Conservation (phyloP, 1,140 invertebrate species). For the Drosophila asahinai region DNA sequence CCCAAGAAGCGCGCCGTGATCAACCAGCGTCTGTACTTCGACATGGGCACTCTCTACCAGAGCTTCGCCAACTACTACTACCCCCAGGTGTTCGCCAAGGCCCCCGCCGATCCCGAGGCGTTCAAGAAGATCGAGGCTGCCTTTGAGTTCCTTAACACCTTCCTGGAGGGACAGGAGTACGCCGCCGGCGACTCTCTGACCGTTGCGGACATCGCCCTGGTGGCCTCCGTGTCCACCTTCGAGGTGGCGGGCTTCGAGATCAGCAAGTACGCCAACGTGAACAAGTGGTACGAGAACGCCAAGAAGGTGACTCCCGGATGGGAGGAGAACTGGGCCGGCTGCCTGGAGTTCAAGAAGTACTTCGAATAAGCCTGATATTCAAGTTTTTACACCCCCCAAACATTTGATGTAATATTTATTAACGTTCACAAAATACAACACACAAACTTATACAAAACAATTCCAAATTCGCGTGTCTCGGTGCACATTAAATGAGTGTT, state of each 20-base stretch:
- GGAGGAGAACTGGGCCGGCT: slow-evolving; percentile 89
- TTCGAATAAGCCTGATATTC: slow-evolving; percentile 66
- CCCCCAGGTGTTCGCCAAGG: slow-evolving; percentile 89
- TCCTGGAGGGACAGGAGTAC: slow-evolving; percentile 88
- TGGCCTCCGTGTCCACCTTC: slow-evolving; percentile 88
- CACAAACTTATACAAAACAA: slow-evolving; percentile 30
- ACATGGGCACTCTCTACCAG: slow-evolving; percentile 89
- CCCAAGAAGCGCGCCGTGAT: slow-evolving; percentile 89
- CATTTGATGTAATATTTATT: slow-evolving; percentile 63
- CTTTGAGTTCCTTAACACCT: slow-evolving; percentile 88
- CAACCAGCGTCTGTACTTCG: slow-evolving; percentile 91
- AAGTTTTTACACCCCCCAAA: slow-evolving; percentile 19
- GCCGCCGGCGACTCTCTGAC: slow-evolving; percentile 90
- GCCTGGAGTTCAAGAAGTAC: slow-evolving; percentile 86
- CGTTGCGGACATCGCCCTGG: slow-evolving; percentile 89
- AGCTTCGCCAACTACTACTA: slow-evolving; percentile 89
- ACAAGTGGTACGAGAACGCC: slow-evolving; percentile 89
- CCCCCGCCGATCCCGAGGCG: slow-evolving; percentile 88
- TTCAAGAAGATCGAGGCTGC: slow-evolving; percentile 88
- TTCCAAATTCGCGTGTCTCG: slow-evolving; percentile 40
- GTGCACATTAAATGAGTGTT: slow-evolving; percentile 49
- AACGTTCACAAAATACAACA: slow-evolving; percentile 14
- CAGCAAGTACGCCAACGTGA: slow-evolving; percentile 89
- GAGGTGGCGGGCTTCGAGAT: slow-evolving; percentile 89
- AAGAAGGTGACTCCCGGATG: slow-evolving; percentile 90